A percentile compares a stretch with the other conserved stretches of the same genome.
Evolutionary conservation across 1,140 invertebrate genomes (phyloP).

Genomic region (Aphelinus certus): DNA sequence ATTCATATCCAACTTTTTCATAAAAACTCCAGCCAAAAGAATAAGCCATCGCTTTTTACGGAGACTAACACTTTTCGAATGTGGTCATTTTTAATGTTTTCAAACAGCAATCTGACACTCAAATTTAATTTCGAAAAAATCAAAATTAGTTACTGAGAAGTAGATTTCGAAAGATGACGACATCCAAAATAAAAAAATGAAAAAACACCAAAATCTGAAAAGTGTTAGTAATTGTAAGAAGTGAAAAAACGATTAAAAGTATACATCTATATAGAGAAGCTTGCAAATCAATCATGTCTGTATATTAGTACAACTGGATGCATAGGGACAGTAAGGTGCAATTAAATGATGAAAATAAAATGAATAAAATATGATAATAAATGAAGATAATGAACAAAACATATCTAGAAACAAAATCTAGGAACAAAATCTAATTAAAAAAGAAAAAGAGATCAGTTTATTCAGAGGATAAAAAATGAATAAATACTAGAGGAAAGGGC

Average conservation of each 20-base stretch:
- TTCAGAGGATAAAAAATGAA: not conserved
- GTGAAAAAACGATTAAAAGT: not conserved
- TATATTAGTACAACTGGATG: slow-evolving; percentile 59
- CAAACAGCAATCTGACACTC: no score
- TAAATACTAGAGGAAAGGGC: slow-evolving; percentile 14
- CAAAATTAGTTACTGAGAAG: no score
- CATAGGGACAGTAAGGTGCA: slow-evolving; percentile 49
- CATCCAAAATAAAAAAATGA: no score
- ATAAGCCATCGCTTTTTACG: no score
- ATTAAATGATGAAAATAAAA: slow-evolving; percentile 30
- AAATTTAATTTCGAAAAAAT: no score
- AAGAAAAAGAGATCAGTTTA: slow-evolving; percentile 29
- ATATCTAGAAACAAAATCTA: not conserved
- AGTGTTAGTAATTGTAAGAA: not conserved
- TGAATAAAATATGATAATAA: not conserved
- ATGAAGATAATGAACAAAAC: slow-evolving; percentile 13
- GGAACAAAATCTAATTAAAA: not conserved
- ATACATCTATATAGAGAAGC: slow-evolving; percentile 2
- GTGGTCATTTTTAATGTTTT: no score
- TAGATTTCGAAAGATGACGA: no score
- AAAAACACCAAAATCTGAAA: no score
- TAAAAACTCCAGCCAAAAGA: no score
- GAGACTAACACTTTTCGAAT: no score
- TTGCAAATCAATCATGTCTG: slow-evolving; percentile 28
- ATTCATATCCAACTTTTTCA: no score